A percentile compares a stretch with the other conserved stretches of the same genome.
phyloP scores from a whole-genome alignment of 2,797 vertebrate genomes.

The Rhynchonycteris naso region DNA sequence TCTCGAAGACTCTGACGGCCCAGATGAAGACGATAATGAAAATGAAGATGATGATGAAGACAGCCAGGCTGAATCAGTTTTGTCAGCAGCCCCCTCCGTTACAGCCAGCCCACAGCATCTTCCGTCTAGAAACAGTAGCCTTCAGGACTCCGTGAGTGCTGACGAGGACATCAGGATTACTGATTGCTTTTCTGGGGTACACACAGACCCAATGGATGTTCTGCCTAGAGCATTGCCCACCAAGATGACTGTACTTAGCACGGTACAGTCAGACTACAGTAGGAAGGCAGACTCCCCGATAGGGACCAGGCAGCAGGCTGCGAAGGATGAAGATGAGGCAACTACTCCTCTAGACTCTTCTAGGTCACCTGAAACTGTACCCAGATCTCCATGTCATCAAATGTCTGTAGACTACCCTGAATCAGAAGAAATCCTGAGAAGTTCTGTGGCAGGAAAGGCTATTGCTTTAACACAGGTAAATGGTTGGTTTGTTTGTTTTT shows the following conservation, averaged over 20 bases:
- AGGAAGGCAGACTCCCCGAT: conserved; percentile 52
- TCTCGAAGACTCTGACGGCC: conserved; percentile 95
- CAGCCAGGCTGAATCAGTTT: conserved; percentile 95
- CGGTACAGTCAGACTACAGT: conserved; percentile 75
- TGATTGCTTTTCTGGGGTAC: conserved; percentile 81
- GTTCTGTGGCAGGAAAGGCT: conserved; percentile 81
- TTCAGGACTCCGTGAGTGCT: conserved; percentile 78
- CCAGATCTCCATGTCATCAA: conserved; percentile 91
- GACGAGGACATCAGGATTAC: conserved; percentile 84
- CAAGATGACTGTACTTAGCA: conserved; percentile 92
- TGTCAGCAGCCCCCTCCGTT: conserved; percentile 95
- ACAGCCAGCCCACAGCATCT: conserved; percentile 95
- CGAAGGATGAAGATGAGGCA: conserved; percentile 55
- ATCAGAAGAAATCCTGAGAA: conserved; percentile 86
- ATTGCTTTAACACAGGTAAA: conserved; percentile 84
- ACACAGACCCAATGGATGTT: conserved; percentile 88
- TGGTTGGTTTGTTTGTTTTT: not conserved
- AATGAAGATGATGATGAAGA: conserved; percentile 98
- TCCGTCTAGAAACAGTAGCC: conserved; percentile 82
- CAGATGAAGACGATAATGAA: conserved; percentile 96
- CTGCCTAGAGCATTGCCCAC: conserved; percentile 94
- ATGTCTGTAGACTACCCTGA: conserved; percentile 96
- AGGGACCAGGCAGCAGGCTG: conserved; percentile 49
- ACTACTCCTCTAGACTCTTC: not conserved
- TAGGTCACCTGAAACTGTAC: conserved; percentile 84